Base-by-base conservation (phyloP, 64 coral and sea anemone species). In the Cladopsammia gracilis region DNA sequence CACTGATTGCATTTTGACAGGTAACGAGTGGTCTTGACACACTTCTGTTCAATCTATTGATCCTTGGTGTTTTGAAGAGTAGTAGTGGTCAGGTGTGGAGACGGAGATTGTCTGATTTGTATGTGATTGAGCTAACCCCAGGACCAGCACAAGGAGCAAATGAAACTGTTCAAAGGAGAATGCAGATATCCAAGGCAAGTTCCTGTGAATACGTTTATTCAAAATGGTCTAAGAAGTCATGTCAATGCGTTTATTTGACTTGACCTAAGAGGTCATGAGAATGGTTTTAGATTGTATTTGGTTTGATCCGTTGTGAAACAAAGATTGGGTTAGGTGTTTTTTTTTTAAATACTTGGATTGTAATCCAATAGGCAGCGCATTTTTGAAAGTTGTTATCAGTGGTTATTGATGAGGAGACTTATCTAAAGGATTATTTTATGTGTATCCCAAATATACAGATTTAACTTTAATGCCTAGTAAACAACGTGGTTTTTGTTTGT, bases 61-160 rank as follows among this genome's bases (percentile, higher is more conserved):
- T 98, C 7, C 86, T 98, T 62, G 89, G 93, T 57, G 79, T 67
- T 11, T 61, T 98, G 45, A 79, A 64, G 50, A 94, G 95, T 50
- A 86, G 68, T 48, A 90, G 78, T 87, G 96, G 93, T 10, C 93
- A 77, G 82, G 81, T 95, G 8, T 98, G 96, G 96, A 95, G 96
- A 80, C 85, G 91, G 65, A 71, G 89, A 68, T 5, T 48, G 14
- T 90, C 96, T n/a, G 96, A 98, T 75, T 71, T 98, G 43, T 98
- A 95, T 90, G 64, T 98, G 48, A 92, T 98, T 71, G 96, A 98
- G 79, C 78, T 95, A 73, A 89, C 96, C 12, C 18, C 80, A 50
- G 80, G 62, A n/a, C 42, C 44, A 83, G 16, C 59, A 22, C 60
- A 51, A 45, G 58, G 59, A 1, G 1, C 4, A 88, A 70, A 58